Evolutionary conservation across 2,888 invertebrate genomes (phyloP), one percentile per base, ranked within the genome.

Genomic region (Ectemnius lituratus): DNA sequence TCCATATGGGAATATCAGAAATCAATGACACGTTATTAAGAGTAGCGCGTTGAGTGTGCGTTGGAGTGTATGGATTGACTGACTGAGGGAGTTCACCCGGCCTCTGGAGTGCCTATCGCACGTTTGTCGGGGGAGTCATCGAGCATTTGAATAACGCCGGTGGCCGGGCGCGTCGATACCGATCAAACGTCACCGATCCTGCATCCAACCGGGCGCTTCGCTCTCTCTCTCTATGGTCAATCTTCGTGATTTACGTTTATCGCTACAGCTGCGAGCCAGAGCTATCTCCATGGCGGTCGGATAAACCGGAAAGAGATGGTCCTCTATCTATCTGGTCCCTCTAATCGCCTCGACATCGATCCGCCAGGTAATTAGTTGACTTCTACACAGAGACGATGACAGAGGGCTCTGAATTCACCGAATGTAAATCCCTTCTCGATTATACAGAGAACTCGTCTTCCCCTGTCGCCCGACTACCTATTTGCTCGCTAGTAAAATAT

Each of bases 121-220:
- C 63, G 62, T 69, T 56, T 64, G 70, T 57, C 49, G 65, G 37
- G 37, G 72, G 65, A 71, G 62, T 73, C 73, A 62, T 72, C 69
- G 49, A 37, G 68, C 70, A 75, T 79, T 77, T 77, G 78, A 82
- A 82, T 82, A 80, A 83, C 66, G 70, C 58, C 57, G 64, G 73
- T 57, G 58, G 71, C 80, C 5, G 6, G 37, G 5, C 37, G 37
- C 5, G 71, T 80, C 75, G 77, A 78, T 75, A 80, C 47, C 28
- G 62, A 8, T 37, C 37, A 37, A 37, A 37, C 37, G 37, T 37
- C 37, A 37, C 37, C 37, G 37, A 37, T 6, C 37, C 37, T 4
- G 37, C 2, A 56, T 52, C 49, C 76, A 58, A 59, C 64, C 66
- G 28, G 46, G 62, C 52, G 47, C 57, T n/a, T 45, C 37, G 56